A percentile compares a stretch with the other conserved stretches of the same genome.
phyloP scores from a whole-genome alignment of 2,797 vertebrate genomes.

The Chiloscyllium punctatum region DNA sequence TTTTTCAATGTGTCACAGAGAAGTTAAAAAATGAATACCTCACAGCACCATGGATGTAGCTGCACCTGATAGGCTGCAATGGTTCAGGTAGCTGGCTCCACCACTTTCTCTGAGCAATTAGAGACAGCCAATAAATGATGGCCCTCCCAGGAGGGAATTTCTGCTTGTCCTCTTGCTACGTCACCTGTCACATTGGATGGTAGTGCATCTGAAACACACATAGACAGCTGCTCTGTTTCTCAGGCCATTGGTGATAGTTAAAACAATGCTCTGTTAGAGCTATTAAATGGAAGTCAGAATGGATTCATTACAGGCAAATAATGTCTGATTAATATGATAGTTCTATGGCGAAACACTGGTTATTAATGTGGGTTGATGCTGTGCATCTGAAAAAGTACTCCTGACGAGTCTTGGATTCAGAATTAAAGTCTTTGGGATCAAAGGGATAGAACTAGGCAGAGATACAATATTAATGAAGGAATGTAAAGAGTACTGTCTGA shows the following conservation, averaged over 20 bases:
- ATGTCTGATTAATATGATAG: background rate
- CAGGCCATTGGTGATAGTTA: background rate
- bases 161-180: background rate
- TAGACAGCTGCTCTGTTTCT: background rate
- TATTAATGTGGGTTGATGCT: background rate
- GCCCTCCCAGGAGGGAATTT: background rate
- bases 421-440: background rate
- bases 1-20: no score
- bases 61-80: no score
- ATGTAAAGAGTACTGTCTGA: no score
- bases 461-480: background rate
- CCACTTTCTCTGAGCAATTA: background rate
- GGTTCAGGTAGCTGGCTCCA: no score
- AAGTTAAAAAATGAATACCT: no score
- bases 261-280: background rate
- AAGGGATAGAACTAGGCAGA: background rate
- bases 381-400: background rate
- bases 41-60: no score
- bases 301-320: background rate
- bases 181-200: background rate
- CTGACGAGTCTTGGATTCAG: background rate
- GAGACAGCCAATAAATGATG: background rate
- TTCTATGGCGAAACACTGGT: background rate
- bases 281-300: background rate
- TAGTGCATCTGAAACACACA: background rate